Evolutionary conservation across 2,113 vertebrate species (phyloP).

Genomic region (Rhea pennata): DNA sequence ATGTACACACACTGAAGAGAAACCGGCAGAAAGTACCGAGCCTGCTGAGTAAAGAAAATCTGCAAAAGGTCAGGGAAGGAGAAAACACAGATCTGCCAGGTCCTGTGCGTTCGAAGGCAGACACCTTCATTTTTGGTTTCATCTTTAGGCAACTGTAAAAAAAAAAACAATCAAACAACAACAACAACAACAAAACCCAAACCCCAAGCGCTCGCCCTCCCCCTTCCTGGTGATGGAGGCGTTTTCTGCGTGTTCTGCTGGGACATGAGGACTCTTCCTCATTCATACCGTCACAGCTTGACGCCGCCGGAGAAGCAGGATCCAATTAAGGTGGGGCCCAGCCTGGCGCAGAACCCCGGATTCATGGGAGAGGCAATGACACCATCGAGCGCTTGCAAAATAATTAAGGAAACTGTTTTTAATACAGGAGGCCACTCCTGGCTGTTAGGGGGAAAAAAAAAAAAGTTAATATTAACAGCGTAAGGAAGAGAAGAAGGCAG

Average conservation of each 20-base stretch:
- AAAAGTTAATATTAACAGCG: not conserved
- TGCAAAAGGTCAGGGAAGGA: not conserved
- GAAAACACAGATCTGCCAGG: not conserved
- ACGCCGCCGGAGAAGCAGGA: not conserved
- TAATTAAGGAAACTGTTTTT: not conserved
- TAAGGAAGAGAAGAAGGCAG: not conserved
- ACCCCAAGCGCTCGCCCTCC: not conserved
- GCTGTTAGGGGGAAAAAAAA: not conserved
- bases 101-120: not conserved
- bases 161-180: not conserved
- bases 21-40: not conserved
- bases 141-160: not conserved
- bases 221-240: not conserved
- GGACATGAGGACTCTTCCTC: not conserved
- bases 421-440: not conserved
- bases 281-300: not conserved
- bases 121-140: not conserved
- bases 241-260: not conserved
- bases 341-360: not conserved
- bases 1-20: fast-evolving
- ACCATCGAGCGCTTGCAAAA: not conserved
- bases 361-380: conserved; percentile 11
- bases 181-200: no score
- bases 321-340: conserved; percentile 8
- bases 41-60: not conserved